Conservation (phyloP, 2,113 vertebrate species). For the Mungos mungo region DNA sequence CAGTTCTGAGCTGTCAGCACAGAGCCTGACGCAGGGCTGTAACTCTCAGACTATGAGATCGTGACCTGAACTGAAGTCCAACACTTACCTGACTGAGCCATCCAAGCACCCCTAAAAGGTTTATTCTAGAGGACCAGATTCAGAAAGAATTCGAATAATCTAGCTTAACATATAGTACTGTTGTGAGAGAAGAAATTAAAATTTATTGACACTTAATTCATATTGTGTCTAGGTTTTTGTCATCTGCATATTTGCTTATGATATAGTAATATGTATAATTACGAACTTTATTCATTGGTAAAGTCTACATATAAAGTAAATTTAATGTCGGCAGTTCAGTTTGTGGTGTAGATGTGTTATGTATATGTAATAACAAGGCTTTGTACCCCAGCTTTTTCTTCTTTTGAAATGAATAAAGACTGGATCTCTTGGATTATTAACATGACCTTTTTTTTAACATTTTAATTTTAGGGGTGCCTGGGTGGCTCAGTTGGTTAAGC, state of each 20-base stretch:
- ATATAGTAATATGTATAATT: background rate
- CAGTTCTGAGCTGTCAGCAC: too few species aligned
- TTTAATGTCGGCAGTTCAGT: background rate
- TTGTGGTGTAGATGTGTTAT: background rate
- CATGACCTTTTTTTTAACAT: background rate
- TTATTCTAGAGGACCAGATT: background rate
- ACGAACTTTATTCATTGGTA: background rate
- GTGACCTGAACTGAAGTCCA: too few species aligned
- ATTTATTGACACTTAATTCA: background rate
- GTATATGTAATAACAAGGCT: background rate
- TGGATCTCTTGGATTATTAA: background rate
- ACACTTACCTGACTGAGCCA: too few species aligned
- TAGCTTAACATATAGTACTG: background rate
- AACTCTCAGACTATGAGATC: too few species aligned
- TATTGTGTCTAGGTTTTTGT: background rate
- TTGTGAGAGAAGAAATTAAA: slow-evolving; percentile 5
- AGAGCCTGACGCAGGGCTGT: too few species aligned
- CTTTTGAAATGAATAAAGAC: background rate
- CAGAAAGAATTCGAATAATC: background rate
- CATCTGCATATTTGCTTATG: background rate
- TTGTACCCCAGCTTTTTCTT: background rate
- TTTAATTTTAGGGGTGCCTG: background rate
- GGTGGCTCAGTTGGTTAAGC: too few species aligned
- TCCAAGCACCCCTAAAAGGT: background rate
- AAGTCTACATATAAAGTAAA: background rate